Percentiles rank a stretch among this genome's conserved stretches.
These are phyloP conservation scores for Chelonia mydas DNA, from an alignment of 2,797 vertebrate genomes.

Conservation along the genomic window DNA sequence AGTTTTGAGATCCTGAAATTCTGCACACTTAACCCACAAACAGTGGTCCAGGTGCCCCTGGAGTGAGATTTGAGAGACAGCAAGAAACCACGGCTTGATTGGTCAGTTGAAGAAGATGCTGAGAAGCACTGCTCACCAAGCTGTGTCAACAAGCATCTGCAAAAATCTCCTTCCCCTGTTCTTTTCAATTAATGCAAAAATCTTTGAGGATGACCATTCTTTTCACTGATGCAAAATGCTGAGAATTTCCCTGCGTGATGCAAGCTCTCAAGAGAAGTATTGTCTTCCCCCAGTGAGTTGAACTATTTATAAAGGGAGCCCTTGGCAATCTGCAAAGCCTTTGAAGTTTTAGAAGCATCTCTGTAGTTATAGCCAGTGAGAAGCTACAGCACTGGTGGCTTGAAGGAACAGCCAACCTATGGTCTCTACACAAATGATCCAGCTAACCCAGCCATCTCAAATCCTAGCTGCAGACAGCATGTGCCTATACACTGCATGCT, in stretches of 20 bases:
- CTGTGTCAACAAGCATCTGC: not conserved
- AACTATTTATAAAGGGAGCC: not conserved
- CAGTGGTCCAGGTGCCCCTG: slow-evolving; percentile 8
- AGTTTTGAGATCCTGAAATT: not conserved
- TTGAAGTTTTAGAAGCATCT: not conserved
- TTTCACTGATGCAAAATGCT: not conserved
- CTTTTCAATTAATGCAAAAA: not conserved
- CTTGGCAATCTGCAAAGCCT: not conserved
- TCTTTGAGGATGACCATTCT: not conserved
- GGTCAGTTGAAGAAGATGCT: not conserved
- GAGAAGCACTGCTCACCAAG: not conserved
- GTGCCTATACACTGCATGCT: not conserved
- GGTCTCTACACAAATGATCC: not conserved
- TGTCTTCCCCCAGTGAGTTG: not conserved
- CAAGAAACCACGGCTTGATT: slow-evolving; percentile 57
- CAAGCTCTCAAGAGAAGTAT: not conserved
- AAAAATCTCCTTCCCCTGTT: not conserved
- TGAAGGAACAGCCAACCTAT: not conserved
- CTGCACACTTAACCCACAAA: not conserved
- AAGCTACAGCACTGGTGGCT: not conserved
- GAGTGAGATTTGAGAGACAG: slow-evolving; percentile 61
- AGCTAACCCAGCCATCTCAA: not conserved
- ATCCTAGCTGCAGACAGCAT: not conserved
- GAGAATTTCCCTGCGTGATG: not conserved
- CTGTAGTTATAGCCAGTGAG: not conserved